phyloP scores from a whole-genome alignment of 53 echinoderm and acorn worm species.

The Paelopatides confundens region DNA sequence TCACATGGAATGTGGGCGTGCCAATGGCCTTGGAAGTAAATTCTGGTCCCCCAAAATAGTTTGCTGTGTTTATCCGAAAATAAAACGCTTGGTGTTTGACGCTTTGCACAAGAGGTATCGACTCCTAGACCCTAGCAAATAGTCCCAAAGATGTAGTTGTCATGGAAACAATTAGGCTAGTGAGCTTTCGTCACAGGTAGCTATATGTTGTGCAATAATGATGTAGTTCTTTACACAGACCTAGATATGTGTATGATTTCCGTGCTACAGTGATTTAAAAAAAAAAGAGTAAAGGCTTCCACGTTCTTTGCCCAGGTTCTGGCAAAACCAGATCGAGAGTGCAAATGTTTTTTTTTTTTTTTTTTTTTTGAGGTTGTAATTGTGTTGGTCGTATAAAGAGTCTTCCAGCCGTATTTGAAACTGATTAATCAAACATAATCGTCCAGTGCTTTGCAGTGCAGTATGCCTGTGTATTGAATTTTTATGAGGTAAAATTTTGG shows the following conservation, averaged over 20 bases:
- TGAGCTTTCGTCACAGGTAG: background rate
- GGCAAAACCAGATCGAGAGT: background rate
- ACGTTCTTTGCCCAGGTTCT: background rate
- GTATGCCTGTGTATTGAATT: conserved; percentile 27
- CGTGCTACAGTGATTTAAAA: background rate
- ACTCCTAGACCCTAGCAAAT: background rate
- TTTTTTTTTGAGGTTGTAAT: background rate
- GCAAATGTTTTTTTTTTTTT: background rate
- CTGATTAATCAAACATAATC: background rate
- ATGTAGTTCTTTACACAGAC: background rate
- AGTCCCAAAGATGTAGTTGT: background rate
- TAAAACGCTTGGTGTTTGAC: background rate
- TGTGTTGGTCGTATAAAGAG: background rate
- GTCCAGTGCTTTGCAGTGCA: conserved; percentile 34
- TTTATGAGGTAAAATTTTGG: conserved; percentile 13
- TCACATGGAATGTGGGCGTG: no score
- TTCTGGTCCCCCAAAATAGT: background rate
- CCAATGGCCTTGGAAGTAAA: background rate
- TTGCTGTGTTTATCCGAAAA: background rate
- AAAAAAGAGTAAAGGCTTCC: background rate
- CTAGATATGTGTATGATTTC: background rate
- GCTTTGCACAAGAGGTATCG: background rate
- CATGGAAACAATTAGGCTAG: background rate
- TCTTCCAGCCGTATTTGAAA: background rate
- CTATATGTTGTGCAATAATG: background rate